phyloP scores from a whole-genome alignment of 30 jellyfish, hydroid and myxozoan genomes.

The Cassiopea xamachana region DNA sequence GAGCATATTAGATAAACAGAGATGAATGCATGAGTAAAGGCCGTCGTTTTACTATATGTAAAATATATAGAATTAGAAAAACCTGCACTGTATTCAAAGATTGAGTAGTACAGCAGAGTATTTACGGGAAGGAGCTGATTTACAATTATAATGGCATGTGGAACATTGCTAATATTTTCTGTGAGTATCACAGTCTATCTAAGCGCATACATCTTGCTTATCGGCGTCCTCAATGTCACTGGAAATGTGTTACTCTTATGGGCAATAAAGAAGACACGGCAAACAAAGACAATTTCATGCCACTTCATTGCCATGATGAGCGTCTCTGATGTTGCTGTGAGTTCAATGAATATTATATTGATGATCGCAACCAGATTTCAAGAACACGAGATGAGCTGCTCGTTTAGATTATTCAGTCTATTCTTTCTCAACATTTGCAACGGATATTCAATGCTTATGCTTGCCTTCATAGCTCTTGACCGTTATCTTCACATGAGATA shows the following conservation, averaged over 20 bases:
- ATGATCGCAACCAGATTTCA: background rate
- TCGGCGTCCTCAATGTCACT: background rate
- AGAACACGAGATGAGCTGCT: background rate
- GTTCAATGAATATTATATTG: background rate
- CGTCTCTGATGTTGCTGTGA: background rate
- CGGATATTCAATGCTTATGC: background rate
- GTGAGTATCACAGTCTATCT: background rate
- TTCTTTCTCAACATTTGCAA: background rate
- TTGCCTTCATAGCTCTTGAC: background rate
- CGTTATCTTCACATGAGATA: slow-evolving; percentile 1
- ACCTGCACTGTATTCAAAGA: too few relatives aligned
- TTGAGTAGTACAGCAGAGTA: too few relatives aligned
- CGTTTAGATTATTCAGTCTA: background rate
- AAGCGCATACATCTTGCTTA: background rate
- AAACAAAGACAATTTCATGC: background rate
- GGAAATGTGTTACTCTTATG: background rate
- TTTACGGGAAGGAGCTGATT: too few relatives aligned
- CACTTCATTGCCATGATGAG: background rate
- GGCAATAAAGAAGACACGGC: background rate
- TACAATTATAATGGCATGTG: too few relatives aligned
- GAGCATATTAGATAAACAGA: too few relatives aligned
- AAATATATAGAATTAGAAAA: too few relatives aligned
- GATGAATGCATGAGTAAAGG: too few relatives aligned
- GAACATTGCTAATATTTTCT: too few relatives aligned
- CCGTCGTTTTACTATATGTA: too few relatives aligned